Conservation (phyloP, 2,888 invertebrate species). For the Sarcophaga caerulescens region DNA sequence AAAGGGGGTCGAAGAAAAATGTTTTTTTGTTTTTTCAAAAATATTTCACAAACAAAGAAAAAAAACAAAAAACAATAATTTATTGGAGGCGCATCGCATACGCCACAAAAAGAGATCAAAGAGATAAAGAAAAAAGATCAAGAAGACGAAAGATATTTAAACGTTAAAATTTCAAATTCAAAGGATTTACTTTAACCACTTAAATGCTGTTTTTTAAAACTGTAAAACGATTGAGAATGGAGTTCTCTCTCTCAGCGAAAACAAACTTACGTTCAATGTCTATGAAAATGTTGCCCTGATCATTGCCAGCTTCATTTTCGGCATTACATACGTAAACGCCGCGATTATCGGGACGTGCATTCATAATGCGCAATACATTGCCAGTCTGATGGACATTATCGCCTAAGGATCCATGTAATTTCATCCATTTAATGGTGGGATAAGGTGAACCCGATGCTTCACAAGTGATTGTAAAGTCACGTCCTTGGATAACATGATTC, state of each 20-base stretch:
- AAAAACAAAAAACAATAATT: conserved; percentile 8
- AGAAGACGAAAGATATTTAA: conserved; percentile 12
- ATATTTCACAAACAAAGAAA: conserved; percentile 37
- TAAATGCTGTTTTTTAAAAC: too few relatives aligned
- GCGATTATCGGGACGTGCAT: conserved; percentile 87
- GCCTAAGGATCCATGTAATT: conserved; percentile 83
- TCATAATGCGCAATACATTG: conserved; percentile 85
- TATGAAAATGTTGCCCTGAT: conserved; percentile 87
- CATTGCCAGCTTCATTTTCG: conserved; percentile 83
- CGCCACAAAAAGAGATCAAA: conserved; percentile 2
- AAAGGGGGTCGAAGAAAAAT: conserved; percentile 17
- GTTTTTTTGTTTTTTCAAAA: conserved; percentile 44
- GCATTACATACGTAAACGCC: conserved; percentile 93
- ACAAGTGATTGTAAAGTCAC: conserved; percentile 86
- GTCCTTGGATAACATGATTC: conserved; percentile 82
- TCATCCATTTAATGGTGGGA: conserved; percentile 91
- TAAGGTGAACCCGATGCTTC: conserved; percentile 87
- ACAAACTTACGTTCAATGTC: conserved; percentile 90
- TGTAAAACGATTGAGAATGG: too few relatives aligned
- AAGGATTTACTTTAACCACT: background rate
- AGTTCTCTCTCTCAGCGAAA: background rate
- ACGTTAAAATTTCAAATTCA: conserved; percentile 23
- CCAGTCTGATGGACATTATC: conserved; percentile 85
- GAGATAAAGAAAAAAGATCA: conserved; percentile 21
- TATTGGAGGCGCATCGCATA: background rate